Conservation (phyloP, 2,113 vertebrate species). For the Sinocyclocheilus anophthalmus region DNA sequence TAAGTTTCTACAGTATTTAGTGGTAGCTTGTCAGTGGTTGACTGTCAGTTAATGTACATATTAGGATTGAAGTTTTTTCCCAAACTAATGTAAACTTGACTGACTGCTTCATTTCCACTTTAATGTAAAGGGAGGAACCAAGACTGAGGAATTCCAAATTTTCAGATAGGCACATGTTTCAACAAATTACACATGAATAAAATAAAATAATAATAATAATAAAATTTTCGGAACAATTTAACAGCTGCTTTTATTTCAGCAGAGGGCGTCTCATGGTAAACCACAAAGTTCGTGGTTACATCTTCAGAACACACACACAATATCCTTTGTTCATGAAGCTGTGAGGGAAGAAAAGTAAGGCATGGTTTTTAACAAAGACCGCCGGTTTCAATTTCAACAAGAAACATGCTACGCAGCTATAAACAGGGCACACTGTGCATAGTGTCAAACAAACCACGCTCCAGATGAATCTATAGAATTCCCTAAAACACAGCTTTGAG, state of each 20-base stretch:
- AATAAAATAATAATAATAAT: too few relatives aligned
- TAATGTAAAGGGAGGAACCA: too few relatives aligned
- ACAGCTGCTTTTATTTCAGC: background rate
- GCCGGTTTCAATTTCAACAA: background rate
- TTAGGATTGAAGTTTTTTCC: too few relatives aligned
- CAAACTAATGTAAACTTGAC: too few relatives aligned
- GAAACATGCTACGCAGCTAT: background rate
- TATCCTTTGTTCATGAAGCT: background rate
- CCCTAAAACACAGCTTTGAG: too few relatives aligned
- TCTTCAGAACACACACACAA: background rate
- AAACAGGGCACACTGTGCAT: background rate
- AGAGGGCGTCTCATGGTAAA: background rate
- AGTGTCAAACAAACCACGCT: too few relatives aligned
- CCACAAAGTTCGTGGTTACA: background rate
- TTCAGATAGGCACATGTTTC: background rate
- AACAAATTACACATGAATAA: background rate
- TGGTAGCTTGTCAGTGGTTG: too few relatives aligned
- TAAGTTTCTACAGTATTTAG: too few relatives aligned
- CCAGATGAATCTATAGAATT: too few relatives aligned
- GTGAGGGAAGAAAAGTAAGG: background rate
- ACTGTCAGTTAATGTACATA: too few relatives aligned
- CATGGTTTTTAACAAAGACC: slow-evolving; percentile 2
- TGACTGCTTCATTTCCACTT: too few relatives aligned
- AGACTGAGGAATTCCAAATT: background rate
- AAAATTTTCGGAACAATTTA: background rate